phyloP scores from a whole-genome alignment of 2,888 invertebrate genomes.

The Pilophorus perplexus region DNA sequence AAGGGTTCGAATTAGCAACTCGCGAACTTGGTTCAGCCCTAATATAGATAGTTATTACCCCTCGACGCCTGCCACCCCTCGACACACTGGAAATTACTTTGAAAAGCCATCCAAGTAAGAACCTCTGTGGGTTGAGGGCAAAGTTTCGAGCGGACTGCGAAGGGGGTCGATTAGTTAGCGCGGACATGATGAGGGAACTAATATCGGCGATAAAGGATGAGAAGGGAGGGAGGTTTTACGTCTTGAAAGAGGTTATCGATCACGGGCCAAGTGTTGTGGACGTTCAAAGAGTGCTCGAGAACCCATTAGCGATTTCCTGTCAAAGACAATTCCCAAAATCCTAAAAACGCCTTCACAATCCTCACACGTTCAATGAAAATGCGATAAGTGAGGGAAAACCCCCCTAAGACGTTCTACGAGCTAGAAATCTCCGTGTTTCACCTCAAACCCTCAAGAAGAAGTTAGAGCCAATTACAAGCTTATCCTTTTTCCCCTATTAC shows the following conservation, averaged over 20 bases:
- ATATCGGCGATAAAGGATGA: constrained; percentile 45
- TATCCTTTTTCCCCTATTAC: background rate
- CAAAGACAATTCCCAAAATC: too few relatives aligned
- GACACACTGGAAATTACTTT: constrained; percentile 8
- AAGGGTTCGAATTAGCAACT: background rate
- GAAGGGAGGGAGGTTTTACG: constrained; percentile 29
- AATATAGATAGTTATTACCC: constrained; percentile 12
- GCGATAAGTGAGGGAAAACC: too few relatives aligned
- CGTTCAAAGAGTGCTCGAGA: too few relatives aligned
- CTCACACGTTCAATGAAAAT: too few relatives aligned
- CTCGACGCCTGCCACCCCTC: background rate
- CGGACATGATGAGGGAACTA: constrained; percentile 29
- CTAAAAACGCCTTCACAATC: too few relatives aligned
- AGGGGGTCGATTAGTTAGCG: constrained; percentile 41
- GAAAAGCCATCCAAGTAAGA: constrained; percentile 34
- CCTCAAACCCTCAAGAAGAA: background rate
- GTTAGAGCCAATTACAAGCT: background rate
- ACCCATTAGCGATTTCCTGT: too few relatives aligned
- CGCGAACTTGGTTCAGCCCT: background rate
- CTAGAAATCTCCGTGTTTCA: too few relatives aligned
- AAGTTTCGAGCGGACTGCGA: background rate
- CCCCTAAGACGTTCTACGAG: too few relatives aligned
- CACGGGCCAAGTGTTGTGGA: too few relatives aligned
- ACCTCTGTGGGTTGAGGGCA: too few relatives aligned
- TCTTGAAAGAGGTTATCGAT: too few relatives aligned